Percentiles rank a stretch among this genome's conserved stretches.
phyloP scores from a whole-genome alignment of 1,140 invertebrate species.

The Caenorhabditis briggsae region DNA sequence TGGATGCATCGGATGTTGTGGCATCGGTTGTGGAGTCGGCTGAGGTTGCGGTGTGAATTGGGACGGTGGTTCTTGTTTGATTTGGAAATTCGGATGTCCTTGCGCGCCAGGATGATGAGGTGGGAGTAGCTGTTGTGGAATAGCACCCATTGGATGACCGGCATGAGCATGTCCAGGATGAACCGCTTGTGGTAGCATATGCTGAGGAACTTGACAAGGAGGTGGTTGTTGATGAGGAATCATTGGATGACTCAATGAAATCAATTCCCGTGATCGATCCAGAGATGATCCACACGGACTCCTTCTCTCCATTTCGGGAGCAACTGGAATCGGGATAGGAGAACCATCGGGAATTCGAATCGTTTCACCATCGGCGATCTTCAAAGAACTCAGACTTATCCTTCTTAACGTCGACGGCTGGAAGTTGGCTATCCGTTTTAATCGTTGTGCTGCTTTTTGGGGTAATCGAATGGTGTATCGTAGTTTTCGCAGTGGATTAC shows the following conservation, averaged over 20 bases:
- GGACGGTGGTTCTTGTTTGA: constrained; percentile 19
- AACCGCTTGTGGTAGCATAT: constrained; percentile 2
- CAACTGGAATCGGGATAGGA: not conserved
- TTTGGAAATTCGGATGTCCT: constrained; percentile 1
- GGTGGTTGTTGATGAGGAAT: constrained; percentile 54
- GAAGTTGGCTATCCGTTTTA: constrained; percentile 59
- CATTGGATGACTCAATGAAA: constrained; percentile 22
- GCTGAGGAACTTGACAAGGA: constrained; percentile 42
- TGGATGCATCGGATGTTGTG: constrained; percentile 57
- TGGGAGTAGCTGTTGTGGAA: constrained; percentile 25
- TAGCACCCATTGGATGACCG: constrained; percentile 33
- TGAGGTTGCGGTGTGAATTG: constrained; percentile 45
- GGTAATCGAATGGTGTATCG: constrained; percentile 51
- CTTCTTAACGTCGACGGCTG: constrained; percentile 51
- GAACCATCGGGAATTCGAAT: constrained; percentile 31
- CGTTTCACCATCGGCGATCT: not conserved
- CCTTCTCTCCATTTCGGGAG: constrained; percentile 47
- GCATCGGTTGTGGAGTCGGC: constrained; percentile 1
- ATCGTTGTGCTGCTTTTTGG: constrained; percentile 41
- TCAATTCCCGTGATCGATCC: constrained; percentile 10
- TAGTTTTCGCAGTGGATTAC: constrained; percentile 34
- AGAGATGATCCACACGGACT: constrained; percentile 1
- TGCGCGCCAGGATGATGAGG: not conserved
- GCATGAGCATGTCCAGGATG: constrained; percentile 54
- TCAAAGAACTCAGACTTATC: constrained; percentile 51